Conservation (phyloP, 2,888 invertebrate species). For the Mythimna impura region DNA sequence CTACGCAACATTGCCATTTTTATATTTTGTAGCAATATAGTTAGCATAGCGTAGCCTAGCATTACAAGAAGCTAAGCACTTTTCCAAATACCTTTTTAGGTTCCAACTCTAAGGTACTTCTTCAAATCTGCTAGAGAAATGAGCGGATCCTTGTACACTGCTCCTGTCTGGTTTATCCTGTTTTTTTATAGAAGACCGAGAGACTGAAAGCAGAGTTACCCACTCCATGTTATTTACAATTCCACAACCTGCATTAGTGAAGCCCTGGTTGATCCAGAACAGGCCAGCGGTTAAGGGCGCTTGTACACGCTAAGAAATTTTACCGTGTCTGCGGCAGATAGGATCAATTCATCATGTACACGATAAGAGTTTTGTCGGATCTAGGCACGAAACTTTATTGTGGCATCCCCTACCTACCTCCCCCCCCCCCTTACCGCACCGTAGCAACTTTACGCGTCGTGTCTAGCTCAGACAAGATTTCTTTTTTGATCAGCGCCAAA, state of each 20-base stretch:
- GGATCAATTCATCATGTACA: too few relatives aligned
- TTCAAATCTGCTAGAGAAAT: too few relatives aligned
- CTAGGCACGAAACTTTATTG: too few relatives aligned
- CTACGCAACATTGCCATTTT: not conserved
- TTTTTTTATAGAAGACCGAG: not conserved
- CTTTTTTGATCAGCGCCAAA: too few relatives aligned
- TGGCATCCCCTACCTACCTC: too few relatives aligned
- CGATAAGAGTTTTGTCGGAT: too few relatives aligned
- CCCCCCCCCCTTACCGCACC: too few relatives aligned
- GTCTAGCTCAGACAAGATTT: too few relatives aligned
- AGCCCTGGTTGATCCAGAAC: not conserved
- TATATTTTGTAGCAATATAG: not conserved
- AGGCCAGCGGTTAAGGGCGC: not conserved
- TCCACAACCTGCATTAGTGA: not conserved
- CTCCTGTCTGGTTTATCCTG: not conserved
- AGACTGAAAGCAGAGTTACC: not conserved
- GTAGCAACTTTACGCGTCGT: too few relatives aligned
- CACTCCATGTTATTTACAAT: not conserved
- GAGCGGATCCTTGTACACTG: too few relatives aligned
- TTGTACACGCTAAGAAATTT: too few relatives aligned
- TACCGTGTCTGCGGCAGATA: too few relatives aligned
- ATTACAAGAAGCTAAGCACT: not conserved
- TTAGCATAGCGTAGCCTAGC: constrained; percentile 1
- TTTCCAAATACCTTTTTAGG: not conserved
- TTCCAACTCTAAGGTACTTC: not conserved